Base-by-base conservation (phyloP, 2,113 vertebrate species). In the Bubo scandiacus region DNA sequence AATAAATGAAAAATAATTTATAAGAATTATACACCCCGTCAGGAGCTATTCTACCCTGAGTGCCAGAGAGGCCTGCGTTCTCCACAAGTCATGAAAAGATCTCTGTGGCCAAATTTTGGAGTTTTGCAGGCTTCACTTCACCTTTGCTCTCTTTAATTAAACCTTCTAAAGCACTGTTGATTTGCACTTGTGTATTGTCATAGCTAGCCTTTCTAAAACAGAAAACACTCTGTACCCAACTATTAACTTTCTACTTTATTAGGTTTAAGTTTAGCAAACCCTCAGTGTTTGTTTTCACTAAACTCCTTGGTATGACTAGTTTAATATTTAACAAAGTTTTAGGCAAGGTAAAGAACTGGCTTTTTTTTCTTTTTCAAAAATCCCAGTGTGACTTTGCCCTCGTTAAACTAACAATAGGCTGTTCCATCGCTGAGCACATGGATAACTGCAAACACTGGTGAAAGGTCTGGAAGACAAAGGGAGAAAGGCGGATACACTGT, bases 241-340 rank as follows among this genome's bases (percentile, higher is more conserved):
- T 86, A 88, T 95, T 91, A 97, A 87, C 92, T 90, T 94, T 77
- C 83, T 77, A 81, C 49, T 77, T 92, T 94, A 92, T 87, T 95
- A 91, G 66, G 40, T 80, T 95, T 80, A 95, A 89, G 91, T 91
- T 90, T 40, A 95, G 84, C 89, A 96, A 92, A 86, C 70, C 38
- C 72, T 71, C 14, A 18, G 25, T 96, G 88, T 96, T 97, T 97
- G 75, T 82, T 94, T 92, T 97, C 67, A 66, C 85, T 88, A 77
- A 96, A 89, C 85, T 94, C 93, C 92, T 88, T 86, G 80, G 72
- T 55, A 92, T 34, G 61, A 73, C 30, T 42, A 84, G 96, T 51
- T 97, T 97, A 97, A 97, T 97, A 78, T 97, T 97, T 97, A 97
- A 97, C 95, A 57, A 71, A 75, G 85, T 88, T 93, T 93, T n/a